These are phyloP conservation scores for Epizoanthus rinbou DNA, from an alignment of 92 coral and sea anemone species.

Conservation along the genomic window DNA sequence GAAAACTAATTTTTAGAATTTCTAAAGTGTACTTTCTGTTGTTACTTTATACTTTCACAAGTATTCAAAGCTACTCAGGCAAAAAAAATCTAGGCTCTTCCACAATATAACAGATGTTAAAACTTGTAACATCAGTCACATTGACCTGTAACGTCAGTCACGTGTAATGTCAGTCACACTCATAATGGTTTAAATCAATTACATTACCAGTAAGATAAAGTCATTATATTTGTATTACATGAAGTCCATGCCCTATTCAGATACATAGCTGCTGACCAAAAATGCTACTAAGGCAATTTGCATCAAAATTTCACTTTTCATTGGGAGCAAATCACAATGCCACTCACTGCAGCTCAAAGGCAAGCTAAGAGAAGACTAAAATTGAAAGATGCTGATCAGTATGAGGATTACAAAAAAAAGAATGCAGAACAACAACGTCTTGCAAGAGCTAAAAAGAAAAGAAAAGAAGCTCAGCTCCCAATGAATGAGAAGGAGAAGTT, in stretches of 20 bases:
- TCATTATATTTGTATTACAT: conserved; percentile 34
- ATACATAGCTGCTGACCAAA: conserved; percentile 31
- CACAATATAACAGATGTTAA: conserved; percentile 16
- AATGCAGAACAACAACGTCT: conserved; percentile 42
- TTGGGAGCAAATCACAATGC: conserved; percentile 39
- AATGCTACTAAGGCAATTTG: conserved; percentile 24
- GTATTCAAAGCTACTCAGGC: conserved; percentile 3
- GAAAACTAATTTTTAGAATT: conserved; percentile 36
- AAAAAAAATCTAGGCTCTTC: conserved; percentile 17
- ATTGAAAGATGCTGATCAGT: conserved; percentile 39
- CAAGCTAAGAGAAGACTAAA: conserved; percentile 49
- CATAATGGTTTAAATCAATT: neutral
- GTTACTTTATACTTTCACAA: conserved; percentile 37
- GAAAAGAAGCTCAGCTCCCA: conserved; percentile 52
- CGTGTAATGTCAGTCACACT: conserved; percentile 11
- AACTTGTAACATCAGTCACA: neutral
- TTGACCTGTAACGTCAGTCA: conserved; percentile 3
- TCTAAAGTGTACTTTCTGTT: conserved; percentile 30
- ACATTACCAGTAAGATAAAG: conserved; percentile 1
- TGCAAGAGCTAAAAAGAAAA: conserved; percentile 34
- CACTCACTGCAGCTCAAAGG: conserved; percentile 50
- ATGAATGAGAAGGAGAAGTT: conserved; percentile 43
- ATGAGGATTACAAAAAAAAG: conserved; percentile 53
- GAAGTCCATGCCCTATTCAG: conserved; percentile 31
- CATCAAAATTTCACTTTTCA: conserved; percentile 1